These are phyloP conservation scores for Tetheella fluctuosa DNA, from an alignment of 2,888 invertebrate genomes.

Conservation along the genomic window DNA sequence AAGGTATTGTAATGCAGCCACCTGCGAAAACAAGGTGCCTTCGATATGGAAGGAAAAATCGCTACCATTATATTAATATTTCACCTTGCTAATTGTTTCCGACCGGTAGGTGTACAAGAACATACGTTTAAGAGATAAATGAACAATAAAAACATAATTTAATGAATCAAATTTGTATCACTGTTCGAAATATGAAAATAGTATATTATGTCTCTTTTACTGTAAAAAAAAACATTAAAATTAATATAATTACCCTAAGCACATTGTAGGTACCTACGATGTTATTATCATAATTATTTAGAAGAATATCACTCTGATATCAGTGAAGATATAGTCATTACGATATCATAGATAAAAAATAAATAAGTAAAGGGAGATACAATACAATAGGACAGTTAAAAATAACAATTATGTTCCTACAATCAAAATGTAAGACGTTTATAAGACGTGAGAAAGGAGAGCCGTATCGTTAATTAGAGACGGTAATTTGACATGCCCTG, in stretches of 20 bases:
- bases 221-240: no score
- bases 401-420: constrained; percentile 47
- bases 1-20: constrained; percentile 46
- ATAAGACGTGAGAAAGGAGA: constrained; percentile 70
- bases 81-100: constrained; percentile 80
- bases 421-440: constrained; percentile 55
- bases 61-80: constrained; percentile 46
- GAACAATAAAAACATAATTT: neutral
- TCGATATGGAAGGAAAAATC: constrained; percentile 51
- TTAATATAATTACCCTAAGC: no score
- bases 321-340: no score
- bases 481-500: constrained; percentile 78
- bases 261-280: no score
- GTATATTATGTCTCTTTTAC: no score
- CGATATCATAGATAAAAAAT: neutral
- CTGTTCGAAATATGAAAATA: neutral
- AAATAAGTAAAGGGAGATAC: constrained; percentile 6
- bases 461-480: constrained; percentile 71
- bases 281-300: neutral
- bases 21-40: constrained; percentile 60
- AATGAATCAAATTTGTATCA: neutral
- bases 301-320: neutral
- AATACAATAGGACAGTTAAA: constrained; percentile 39
- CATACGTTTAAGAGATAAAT: constrained; percentile 24
- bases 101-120: constrained; percentile 37